Percentiles rank a stretch among this genome's conserved stretches.
Evolutionary conservation across 2,113 vertebrate species (phyloP).

Genomic region (Scartelaos histophorus): DNA sequence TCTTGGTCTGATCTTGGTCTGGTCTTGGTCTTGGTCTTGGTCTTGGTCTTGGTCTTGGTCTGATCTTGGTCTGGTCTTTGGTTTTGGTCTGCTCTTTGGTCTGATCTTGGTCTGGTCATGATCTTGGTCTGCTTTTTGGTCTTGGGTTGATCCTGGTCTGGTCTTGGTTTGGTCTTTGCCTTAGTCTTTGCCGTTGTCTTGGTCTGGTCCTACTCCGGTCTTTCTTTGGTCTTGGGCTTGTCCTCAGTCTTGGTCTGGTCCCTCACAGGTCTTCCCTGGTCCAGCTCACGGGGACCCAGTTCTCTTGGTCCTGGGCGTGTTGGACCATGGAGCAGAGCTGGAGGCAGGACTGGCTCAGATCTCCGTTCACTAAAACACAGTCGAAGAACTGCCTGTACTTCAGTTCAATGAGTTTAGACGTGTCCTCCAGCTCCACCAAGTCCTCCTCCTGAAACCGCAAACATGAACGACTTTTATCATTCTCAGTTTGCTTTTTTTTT

Average conservation of each 20-base stretch:
- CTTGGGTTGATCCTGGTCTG: not conserved
- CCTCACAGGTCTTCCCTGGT: slow-evolving; percentile 58
- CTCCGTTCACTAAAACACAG: slow-evolving; percentile 83
- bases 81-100: not conserved
- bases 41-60: not conserved
- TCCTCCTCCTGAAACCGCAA: slow-evolving; percentile 83
- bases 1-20: not conserved
- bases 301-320: slow-evolving; percentile 82
- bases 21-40: not conserved
- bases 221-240: not conserved
- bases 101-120: too few relatives aligned
- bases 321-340: slow-evolving; percentile 80
- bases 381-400: slow-evolving; percentile 90
- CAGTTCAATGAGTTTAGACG: slow-evolving; percentile 80
- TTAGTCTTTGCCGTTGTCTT: too few relatives aligned
- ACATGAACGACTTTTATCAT: too few relatives aligned
- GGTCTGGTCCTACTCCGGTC: too few relatives aligned
- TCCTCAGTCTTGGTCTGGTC: not conserved
- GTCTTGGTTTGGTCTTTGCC: not conserved
- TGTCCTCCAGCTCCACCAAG: slow-evolving; percentile 84
- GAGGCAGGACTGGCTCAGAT: slow-evolving; percentile 79
- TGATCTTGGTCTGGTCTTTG: not conserved
- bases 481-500: too few relatives aligned
- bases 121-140: not conserved
- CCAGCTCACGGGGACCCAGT: slow-evolving; percentile 88